A percentile compares a stretch with the other conserved stretches of the same genome.
These are phyloP conservation scores for Lophura nycthemera DNA, from an alignment of 2,113 vertebrate genomes.

Conservation along the genomic window DNA sequence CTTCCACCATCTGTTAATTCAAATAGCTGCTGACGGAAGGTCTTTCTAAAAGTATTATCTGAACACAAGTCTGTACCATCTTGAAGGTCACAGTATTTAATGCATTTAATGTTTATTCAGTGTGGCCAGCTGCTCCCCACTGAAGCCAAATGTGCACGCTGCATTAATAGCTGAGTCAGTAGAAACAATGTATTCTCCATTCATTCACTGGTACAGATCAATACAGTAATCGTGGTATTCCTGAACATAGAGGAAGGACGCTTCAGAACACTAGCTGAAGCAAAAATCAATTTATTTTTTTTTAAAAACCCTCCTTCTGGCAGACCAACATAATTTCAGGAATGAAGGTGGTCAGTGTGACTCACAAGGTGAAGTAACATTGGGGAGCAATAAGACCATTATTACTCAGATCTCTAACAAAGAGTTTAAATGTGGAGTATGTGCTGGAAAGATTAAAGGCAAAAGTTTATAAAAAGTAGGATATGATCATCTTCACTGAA, in stretches of 20 bases:
- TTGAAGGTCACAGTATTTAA: background rate
- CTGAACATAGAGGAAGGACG: background rate
- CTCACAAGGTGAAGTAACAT: background rate
- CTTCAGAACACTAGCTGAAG: background rate
- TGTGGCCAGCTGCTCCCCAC: background rate
- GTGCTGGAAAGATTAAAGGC: background rate
- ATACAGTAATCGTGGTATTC: background rate
- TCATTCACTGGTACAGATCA: background rate
- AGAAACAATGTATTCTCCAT: background rate
- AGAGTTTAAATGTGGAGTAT: background rate
- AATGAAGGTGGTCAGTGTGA: background rate
- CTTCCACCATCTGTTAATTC: background rate
- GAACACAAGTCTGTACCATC: background rate
- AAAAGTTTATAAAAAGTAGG: background rate
- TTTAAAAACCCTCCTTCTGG: background rate
- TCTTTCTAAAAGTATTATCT: background rate
- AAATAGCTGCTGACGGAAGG: background rate
- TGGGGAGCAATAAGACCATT: background rate
- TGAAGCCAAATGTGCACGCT: background rate
- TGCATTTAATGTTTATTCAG: background rate
- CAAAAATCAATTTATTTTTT: background rate
- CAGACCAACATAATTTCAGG: background rate
- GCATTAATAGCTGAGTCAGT: fast-evolving
- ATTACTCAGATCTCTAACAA: background rate
- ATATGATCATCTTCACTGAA: background rate